Conservation (phyloP, 2,888 invertebrate species). For the Hedya salicella region DNA sequence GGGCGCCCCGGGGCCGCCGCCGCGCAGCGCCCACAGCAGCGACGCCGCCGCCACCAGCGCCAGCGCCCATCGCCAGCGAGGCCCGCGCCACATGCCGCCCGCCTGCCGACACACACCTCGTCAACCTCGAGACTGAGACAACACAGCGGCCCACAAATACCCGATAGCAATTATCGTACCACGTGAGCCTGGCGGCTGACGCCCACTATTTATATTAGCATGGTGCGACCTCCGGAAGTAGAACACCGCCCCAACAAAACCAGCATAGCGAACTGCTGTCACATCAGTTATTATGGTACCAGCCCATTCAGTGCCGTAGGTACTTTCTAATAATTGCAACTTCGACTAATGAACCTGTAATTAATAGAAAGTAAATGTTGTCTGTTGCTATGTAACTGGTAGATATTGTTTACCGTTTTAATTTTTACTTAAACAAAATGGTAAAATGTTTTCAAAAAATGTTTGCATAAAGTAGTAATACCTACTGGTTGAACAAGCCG, state of each 20-base stretch:
- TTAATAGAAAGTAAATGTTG: constrained; percentile 9
- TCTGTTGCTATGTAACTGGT: not conserved
- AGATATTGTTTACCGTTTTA: not conserved
- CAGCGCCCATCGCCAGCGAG: constrained; percentile 47
- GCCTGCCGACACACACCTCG: constrained; percentile 57
- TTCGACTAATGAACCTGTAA: constrained; percentile 12
- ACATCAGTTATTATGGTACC: constrained; percentile 57
- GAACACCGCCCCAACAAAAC: not conserved
- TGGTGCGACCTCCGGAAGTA: no score
- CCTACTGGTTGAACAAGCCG: no score
- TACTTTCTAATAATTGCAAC: constrained; percentile 21
- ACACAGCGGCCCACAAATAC: no score
- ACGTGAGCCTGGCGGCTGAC: no score
- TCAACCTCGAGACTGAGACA: constrained; percentile 43
- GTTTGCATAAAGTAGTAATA: no score
- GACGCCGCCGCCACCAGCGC: constrained; percentile 45
- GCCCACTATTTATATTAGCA: no score
- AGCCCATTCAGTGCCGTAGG: constrained; percentile 45
- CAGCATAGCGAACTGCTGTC: constrained; percentile 39
- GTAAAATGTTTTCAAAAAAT: not conserved
- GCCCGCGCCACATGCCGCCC: constrained; percentile 49
- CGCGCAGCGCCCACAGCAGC: constrained; percentile 46
- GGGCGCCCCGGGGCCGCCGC: constrained; percentile 39
- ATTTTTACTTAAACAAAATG: no score
- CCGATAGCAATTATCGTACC: no score